Percentiles rank a stretch among this genome's conserved stretches.
These are phyloP conservation scores for Coreius guichenoti DNA, from an alignment of 2,797 vertebrate genomes.

Conservation along the genomic window DNA sequence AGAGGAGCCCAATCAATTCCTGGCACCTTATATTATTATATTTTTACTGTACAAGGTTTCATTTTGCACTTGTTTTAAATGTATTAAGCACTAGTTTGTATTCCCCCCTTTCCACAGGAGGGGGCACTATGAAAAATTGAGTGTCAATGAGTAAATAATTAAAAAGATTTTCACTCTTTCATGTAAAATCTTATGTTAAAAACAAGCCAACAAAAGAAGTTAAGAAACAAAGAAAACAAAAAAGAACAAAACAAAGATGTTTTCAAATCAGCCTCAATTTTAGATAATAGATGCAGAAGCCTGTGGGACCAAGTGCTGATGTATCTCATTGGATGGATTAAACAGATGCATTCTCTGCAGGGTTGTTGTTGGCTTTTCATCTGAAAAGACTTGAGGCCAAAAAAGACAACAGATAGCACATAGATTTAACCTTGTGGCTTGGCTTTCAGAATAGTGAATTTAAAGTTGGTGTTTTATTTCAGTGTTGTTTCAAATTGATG, in stretches of 20 bases:
- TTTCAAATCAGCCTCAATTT: conserved; percentile 32
- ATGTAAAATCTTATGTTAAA: conserved; percentile 1
- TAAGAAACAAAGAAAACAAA: conserved; percentile 8
- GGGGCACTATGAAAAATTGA: not conserved
- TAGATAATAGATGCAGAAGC: conserved; percentile 24
- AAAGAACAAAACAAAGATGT: conserved; percentile 6
- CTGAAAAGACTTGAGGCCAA: conserved; percentile 28
- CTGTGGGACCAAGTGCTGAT: conserved; percentile 22
- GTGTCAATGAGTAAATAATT: not conserved
- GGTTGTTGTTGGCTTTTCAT: conserved; percentile 16
- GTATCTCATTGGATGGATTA: conserved; percentile 18
- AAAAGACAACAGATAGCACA: conserved; percentile 14
- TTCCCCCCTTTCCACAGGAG: not conserved
- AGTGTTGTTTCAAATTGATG: conserved; percentile 11
- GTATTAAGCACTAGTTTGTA: not conserved
- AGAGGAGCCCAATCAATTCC: conserved; percentile 22
- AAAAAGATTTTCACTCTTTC: not conserved
- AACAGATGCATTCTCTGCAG: conserved; percentile 36
- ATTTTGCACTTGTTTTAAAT: conserved; percentile 1
- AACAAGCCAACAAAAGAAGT: conserved; percentile 13
- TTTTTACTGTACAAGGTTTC: not conserved
- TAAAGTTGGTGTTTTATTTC: not conserved
- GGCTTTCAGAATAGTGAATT: conserved; percentile 24
- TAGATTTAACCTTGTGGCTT: conserved; percentile 19
- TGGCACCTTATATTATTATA: conserved; percentile 6